Percentiles rank a stretch among this genome's conserved stretches.
These are phyloP conservation scores for Oceanodroma leucorhoa DNA, from an alignment of 2,797 vertebrate genomes.

Conservation along the genomic window DNA sequence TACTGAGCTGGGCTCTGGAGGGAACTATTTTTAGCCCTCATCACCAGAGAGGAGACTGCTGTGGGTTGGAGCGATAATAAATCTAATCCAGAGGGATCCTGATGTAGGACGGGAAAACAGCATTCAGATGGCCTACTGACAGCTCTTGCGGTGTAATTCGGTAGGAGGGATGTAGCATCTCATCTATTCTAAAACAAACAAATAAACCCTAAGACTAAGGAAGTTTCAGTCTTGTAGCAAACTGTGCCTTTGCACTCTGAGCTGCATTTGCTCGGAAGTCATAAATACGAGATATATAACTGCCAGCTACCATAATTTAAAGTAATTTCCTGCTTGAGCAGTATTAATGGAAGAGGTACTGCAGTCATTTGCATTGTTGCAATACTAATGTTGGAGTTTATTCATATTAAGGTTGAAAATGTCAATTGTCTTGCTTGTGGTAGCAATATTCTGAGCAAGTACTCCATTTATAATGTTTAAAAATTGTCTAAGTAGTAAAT, in stretches of 20 bases:
- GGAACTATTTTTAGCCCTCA: constrained; percentile 20
- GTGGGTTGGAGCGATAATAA: not conserved
- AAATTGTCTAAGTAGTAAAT: constrained; percentile 45
- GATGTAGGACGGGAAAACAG: not conserved
- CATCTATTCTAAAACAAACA: constrained; percentile 38
- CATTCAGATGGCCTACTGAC: constrained; percentile 4
- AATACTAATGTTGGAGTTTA: constrained; percentile 13
- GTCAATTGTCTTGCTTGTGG: constrained; percentile 26
- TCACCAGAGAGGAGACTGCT: not conserved
- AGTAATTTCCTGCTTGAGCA: constrained; percentile 28
- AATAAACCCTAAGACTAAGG: not conserved
- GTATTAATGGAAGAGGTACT: constrained; percentile 24
- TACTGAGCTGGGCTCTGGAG: not conserved
- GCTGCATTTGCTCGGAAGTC: constrained; percentile 7
- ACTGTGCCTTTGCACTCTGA: not conserved
- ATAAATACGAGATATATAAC: not conserved
- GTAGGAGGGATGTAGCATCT: not conserved
- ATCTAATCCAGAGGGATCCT: not conserved
- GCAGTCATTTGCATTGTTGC: constrained; percentile 29
- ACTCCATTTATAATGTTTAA: constrained; percentile 27
- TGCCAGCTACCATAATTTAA: constrained; percentile 36
- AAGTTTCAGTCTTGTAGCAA: not conserved
- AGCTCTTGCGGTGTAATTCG: constrained; percentile 10
- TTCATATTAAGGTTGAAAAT: constrained; percentile 44
- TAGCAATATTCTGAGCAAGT: constrained; percentile 22